These are phyloP conservation scores for Neopelma chrysocephalum DNA, from an alignment of 2,797 vertebrate species.

Conservation along the genomic window DNA sequence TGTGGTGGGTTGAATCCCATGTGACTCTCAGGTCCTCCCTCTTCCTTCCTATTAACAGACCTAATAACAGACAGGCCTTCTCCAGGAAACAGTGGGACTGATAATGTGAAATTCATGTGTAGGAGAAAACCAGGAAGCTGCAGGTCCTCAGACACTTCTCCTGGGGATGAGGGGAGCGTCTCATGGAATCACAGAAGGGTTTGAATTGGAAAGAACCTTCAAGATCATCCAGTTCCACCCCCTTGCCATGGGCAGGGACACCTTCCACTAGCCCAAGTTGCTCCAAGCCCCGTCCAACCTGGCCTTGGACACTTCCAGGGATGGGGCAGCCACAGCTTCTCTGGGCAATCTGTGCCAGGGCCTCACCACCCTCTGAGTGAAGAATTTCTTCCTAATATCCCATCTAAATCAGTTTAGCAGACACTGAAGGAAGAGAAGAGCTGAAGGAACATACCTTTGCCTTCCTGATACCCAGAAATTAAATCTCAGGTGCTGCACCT, in stretches of 20 bases:
- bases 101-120: not conserved
- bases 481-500: not conserved
- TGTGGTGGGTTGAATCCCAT: not conserved
- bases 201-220: not conserved
- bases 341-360: accelerated
- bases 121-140: not conserved
- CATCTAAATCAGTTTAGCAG: not conserved
- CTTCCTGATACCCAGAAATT: not conserved
- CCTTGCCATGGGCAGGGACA: not conserved
- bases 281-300: accelerated
- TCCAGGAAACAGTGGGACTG: not conserved
- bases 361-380: accelerated
- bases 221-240: not conserved
- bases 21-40: not conserved
- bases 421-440: not conserved
- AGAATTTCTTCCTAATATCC: not conserved
- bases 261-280: not conserved
- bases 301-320: not conserved
- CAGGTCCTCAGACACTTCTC: not conserved
- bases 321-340: not conserved
- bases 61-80: not conserved
- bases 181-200: not conserved
- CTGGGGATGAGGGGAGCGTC: accelerated
- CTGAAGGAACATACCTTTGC: not conserved
- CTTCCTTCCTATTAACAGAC: not conserved